A percentile compares a stretch with the other conserved stretches of the same genome.
These are phyloP conservation scores for Acanthurus lineatus DNA, from an alignment of 2,797 vertebrate species.

Conservation along the genomic window DNA sequence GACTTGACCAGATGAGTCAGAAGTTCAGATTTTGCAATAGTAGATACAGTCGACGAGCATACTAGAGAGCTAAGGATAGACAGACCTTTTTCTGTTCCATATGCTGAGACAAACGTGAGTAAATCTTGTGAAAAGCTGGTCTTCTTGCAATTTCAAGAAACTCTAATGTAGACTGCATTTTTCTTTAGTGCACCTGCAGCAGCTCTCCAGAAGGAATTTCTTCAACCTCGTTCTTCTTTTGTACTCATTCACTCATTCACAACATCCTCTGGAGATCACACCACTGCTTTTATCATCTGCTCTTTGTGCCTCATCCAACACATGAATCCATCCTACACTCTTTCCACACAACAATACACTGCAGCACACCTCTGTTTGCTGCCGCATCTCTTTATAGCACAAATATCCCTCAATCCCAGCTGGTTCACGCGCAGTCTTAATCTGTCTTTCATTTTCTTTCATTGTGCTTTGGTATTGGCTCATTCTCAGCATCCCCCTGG, in stretches of 20 bases:
- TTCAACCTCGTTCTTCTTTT: slow-evolving; percentile 9
- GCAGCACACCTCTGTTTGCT: slow-evolving; percentile 27
- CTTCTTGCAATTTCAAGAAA: background rate
- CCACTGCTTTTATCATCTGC: slow-evolving; percentile 17
- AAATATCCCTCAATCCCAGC: slow-evolving; percentile 55
- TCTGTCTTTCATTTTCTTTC: slow-evolving; percentile 42
- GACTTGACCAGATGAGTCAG: slow-evolving; percentile 21
- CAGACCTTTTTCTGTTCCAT: slow-evolving; percentile 9
- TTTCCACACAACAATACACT: slow-evolving; percentile 17
- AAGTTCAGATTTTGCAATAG: slow-evolving; percentile 41
- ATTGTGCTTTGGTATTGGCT: slow-evolving; percentile 36
- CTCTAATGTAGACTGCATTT: background rate
- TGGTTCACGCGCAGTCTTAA: slow-evolving; percentile 32
- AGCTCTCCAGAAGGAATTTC: slow-evolving; percentile 24
- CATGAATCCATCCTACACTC: slow-evolving; percentile 14
- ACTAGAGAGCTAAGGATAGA: slow-evolving; percentile 11
- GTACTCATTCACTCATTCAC: slow-evolving; percentile 41
- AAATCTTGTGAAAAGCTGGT: slow-evolving; percentile 37
- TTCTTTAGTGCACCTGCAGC: slow-evolving; percentile 16
- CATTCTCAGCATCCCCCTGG: slow-evolving; percentile 45
- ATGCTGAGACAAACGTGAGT: background rate
- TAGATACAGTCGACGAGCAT: slow-evolving; percentile 19
- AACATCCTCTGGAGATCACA: slow-evolving; percentile 40
- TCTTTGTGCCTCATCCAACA: slow-evolving; percentile 35
- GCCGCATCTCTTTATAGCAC: slow-evolving; percentile 45